A percentile compares a stretch with the other conserved stretches of the same genome.
Conservation (phyloP, 1,140 invertebrate genomes). For the Lucilia cuprina region DNA sequence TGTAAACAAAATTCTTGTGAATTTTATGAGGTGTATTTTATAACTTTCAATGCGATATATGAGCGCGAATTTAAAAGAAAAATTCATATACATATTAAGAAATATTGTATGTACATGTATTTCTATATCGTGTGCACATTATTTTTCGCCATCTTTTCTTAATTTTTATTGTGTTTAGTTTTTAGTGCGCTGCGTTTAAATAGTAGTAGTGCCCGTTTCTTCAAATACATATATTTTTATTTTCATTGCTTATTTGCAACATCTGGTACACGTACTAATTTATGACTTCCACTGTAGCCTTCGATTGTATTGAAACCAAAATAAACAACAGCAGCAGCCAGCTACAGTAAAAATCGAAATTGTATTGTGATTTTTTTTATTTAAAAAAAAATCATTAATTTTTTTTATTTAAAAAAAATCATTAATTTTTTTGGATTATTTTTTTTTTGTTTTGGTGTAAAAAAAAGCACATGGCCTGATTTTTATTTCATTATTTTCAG, state of each 20-base stretch:
- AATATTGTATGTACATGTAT: too few species aligned
- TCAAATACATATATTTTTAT: neutral
- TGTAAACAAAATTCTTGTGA: neutral
- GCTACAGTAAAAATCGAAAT: neutral
- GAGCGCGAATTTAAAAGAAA: too few species aligned
- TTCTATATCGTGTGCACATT: neutral
- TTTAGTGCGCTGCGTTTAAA: neutral
- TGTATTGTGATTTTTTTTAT: neutral
- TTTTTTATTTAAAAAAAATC: too few species aligned
- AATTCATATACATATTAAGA: too few species aligned
- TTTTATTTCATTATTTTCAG: neutral
- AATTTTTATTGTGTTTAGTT: neutral
- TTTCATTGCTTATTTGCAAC: neutral
- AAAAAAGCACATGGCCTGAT: constrained; percentile 1
- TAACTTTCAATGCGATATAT: neutral
- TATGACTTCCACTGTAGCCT: neutral
- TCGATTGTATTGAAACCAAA: neutral
- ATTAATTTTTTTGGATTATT: too few species aligned
- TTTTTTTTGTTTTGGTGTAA: neutral
- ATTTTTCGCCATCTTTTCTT: constrained; percentile 4
- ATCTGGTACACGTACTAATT: constrained; percentile 7
- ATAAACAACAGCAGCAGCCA: neutral
- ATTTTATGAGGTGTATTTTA: neutral
- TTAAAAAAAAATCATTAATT: too few species aligned
- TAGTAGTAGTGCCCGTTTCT: neutral